Conservation (phyloP, 2,797 vertebrate genomes). For the Sebastiscus tertius region DNA sequence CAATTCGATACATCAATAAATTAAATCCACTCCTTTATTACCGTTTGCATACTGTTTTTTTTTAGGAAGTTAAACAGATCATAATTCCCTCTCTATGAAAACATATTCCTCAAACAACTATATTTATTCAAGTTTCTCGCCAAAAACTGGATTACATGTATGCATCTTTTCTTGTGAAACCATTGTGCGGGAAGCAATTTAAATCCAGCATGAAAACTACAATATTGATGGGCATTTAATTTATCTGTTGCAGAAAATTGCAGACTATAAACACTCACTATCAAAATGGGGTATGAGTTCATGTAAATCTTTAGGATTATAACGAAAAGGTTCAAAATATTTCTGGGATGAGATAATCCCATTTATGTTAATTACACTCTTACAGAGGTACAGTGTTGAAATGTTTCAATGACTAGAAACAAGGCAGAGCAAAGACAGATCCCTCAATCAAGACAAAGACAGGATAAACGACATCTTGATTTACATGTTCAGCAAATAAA, state of each 20-base stretch:
- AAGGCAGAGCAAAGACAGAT: neutral
- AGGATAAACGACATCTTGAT: neutral
- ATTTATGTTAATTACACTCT: neutral
- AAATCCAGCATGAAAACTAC: neutral
- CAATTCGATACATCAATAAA: too few relatives aligned
- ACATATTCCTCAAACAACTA: too few relatives aligned
- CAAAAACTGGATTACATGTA: neutral
- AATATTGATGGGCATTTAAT: neutral
- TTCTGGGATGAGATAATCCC: neutral
- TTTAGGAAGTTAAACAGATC: too few relatives aligned
- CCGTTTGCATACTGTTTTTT: too few relatives aligned
- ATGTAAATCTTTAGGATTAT: neutral
- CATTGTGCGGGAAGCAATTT: neutral
- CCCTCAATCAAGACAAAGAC: neutral
- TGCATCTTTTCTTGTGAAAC: neutral
- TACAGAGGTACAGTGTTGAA: neutral
- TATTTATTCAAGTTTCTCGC: too few relatives aligned
- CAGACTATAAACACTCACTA: neutral
- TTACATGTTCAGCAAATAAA: neutral
- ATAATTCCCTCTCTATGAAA: too few relatives aligned
- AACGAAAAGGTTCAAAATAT: neutral
- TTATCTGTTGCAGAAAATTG: neutral
- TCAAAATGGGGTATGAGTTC: neutral
- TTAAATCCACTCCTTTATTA: too few relatives aligned
- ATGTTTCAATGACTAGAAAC: neutral